A percentile compares a stretch with the other conserved stretches of the same genome.
Evolutionary conservation across 2,888 invertebrate species (phyloP).

Genomic region (Erebia aethiops): DNA sequence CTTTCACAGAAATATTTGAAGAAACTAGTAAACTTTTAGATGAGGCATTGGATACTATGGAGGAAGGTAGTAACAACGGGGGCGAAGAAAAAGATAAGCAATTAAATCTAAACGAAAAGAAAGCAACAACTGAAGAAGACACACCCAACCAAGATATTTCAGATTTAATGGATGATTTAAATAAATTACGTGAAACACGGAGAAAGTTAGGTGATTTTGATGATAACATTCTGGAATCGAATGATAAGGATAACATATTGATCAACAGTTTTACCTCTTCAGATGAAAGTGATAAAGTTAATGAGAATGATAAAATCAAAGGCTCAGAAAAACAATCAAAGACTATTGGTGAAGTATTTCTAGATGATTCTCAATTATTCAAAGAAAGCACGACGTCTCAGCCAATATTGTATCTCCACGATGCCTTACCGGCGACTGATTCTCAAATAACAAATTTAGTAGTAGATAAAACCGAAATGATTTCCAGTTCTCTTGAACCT

Average conservation of each 20-base stretch:
- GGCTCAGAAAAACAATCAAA: background rate
- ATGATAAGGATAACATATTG: slow-evolving; percentile 31
- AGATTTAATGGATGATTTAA: slow-evolving; percentile 61
- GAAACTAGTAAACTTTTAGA: slow-evolving; percentile 46
- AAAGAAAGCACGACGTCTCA: slow-evolving; percentile 31
- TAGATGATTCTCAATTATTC: slow-evolving; percentile 23
- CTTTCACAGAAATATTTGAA: slow-evolving; percentile 43
- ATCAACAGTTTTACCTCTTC: background rate
- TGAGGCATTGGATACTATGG: slow-evolving; percentile 41
- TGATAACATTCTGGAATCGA: slow-evolving; percentile 36
- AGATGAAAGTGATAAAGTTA: slow-evolving; percentile 10
- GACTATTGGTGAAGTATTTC: slow-evolving; percentile 26
- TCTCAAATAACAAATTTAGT: slow-evolving; percentile 28
- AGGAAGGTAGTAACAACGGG: slow-evolving; percentile 28
- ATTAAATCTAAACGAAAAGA: slow-evolving; percentile 42
- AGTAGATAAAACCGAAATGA: background rate
- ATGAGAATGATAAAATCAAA: slow-evolving; percentile 5
- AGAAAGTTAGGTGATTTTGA: slow-evolving; percentile 51
- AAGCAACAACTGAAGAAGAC: slow-evolving; percentile 20
- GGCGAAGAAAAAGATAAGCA: slow-evolving; percentile 32
- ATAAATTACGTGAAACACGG: slow-evolving; percentile 56
- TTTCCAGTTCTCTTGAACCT: background rate
- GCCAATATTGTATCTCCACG: slow-evolving; percentile 49
- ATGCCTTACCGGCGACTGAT: slow-evolving; percentile 50
- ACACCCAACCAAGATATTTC: slow-evolving; percentile 51